Evolutionary conservation across 2,113 vertebrate genomes (phyloP).

Genomic region (Steatornis caripensis): DNA sequence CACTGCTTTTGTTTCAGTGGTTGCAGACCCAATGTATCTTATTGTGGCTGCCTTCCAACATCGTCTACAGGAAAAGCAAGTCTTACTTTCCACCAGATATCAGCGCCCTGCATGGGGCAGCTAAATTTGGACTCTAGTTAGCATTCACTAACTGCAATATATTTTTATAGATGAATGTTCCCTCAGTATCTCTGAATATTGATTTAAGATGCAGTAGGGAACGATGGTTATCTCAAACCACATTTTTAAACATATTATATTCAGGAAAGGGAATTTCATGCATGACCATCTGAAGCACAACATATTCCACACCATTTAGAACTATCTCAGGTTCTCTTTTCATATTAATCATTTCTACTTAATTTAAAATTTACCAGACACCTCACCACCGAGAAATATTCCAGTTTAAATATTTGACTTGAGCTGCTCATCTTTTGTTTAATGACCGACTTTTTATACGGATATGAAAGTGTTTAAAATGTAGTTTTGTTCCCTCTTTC

Average conservation of each 20-base stretch:
- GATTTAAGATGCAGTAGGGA: constrained; percentile 55
- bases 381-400: constrained; percentile 48
- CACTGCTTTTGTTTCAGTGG: not conserved
- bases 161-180: constrained; percentile 38
- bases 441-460: constrained; percentile 67
- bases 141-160: not conserved
- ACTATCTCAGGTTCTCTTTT: constrained; percentile 42
- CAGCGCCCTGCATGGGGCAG: not conserved
- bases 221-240: constrained; percentile 47
- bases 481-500: constrained; percentile 66
- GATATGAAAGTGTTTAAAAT: constrained; percentile 73
- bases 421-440: constrained; percentile 68
- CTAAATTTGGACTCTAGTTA: constrained; percentile 10
- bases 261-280: constrained; percentile 62
- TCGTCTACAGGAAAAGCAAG: not conserved
- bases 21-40: not conserved
- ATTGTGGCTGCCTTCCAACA: not conserved
- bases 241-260: constrained; percentile 48
- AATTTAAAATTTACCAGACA: constrained; percentile 64
- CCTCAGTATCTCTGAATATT: constrained; percentile 40
- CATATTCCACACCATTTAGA: constrained; percentile 60
- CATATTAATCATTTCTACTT: constrained; percentile 59
- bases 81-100: not conserved
- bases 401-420: constrained; percentile 52
- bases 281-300: constrained; percentile 60